Conservation (phyloP, 2,113 vertebrate genomes). For the Mormyrus lacerda region DNA sequence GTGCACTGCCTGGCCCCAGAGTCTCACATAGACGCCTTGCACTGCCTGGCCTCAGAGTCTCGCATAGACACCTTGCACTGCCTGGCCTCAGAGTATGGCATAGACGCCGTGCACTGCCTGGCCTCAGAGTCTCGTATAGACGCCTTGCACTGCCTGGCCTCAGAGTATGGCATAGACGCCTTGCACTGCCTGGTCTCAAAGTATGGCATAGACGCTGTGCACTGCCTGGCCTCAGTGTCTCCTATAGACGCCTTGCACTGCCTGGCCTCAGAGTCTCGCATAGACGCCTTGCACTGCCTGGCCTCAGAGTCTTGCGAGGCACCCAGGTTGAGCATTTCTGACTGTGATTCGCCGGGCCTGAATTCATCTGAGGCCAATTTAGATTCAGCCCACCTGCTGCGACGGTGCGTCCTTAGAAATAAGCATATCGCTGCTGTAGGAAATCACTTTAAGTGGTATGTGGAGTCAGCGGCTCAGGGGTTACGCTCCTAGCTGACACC, state of each 20-base stretch:
- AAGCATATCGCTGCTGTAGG: background rate
- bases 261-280: background rate
- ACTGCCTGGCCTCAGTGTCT: background rate
- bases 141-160: too few species aligned
- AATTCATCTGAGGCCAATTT: background rate
- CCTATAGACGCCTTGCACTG: background rate
- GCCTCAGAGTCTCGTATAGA: too few species aligned
- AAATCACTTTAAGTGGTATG: background rate
- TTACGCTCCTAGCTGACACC: background rate
- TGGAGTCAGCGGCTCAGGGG: background rate
- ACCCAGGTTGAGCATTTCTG: background rate
- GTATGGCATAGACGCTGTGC: background rate
- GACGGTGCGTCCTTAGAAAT: background rate
- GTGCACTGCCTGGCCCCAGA: too few species aligned
- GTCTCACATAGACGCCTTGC: too few species aligned
- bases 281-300: background rate
- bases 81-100: too few species aligned
- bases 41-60: too few species aligned
- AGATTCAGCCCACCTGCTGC: background rate
- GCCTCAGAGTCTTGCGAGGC: background rate
- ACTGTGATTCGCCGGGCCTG: background rate
- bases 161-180: too few species aligned
- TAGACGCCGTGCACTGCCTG: too few species aligned
- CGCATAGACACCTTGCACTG: too few species aligned
- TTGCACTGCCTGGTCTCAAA: background rate